Conservation (phyloP, 2,113 vertebrate species). For the Melanerpes aurifrons region DNA sequence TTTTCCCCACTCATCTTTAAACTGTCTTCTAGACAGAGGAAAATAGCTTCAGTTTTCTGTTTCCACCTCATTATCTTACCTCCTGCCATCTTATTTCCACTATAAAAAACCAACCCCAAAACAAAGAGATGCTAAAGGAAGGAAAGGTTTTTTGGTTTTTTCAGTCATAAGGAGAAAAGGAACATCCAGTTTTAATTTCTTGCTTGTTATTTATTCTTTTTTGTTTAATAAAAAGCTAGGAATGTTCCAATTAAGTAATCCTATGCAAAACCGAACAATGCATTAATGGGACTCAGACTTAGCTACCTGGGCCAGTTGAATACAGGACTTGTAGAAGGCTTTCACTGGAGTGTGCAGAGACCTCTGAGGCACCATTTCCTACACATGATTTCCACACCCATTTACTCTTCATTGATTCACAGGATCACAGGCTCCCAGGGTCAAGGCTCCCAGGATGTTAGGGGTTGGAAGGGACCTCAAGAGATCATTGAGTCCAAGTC, state of each 20-base stretch:
- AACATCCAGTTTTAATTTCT: background rate
- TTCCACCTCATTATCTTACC: background rate
- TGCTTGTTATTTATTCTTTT: background rate
- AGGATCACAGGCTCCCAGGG: no score
- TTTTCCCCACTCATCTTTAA: slow-evolving; percentile 16
- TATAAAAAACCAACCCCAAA: background rate
- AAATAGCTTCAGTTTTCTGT: background rate
- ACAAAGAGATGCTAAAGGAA: background rate
- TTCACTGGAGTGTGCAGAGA: background rate
- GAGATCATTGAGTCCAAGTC: no score
- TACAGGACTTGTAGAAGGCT: background rate
- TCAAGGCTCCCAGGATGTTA: no score
- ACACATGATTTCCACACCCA: background rate
- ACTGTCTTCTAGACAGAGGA: background rate
- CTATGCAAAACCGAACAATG: background rate
- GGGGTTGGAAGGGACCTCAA: no score
- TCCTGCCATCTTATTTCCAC: background rate
- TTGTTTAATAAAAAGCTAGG: background rate
- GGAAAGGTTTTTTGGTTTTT: background rate
- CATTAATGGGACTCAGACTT: background rate
- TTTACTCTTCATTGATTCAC: background rate
- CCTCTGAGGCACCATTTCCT: background rate
- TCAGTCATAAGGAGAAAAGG: background rate
- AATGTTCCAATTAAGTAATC: background rate
- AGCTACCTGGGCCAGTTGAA: background rate